A percentile compares a stretch with the other conserved stretches of the same genome.
Conservation (phyloP, 2,888 invertebrate genomes). For the Stictocephala bisonia region DNA sequence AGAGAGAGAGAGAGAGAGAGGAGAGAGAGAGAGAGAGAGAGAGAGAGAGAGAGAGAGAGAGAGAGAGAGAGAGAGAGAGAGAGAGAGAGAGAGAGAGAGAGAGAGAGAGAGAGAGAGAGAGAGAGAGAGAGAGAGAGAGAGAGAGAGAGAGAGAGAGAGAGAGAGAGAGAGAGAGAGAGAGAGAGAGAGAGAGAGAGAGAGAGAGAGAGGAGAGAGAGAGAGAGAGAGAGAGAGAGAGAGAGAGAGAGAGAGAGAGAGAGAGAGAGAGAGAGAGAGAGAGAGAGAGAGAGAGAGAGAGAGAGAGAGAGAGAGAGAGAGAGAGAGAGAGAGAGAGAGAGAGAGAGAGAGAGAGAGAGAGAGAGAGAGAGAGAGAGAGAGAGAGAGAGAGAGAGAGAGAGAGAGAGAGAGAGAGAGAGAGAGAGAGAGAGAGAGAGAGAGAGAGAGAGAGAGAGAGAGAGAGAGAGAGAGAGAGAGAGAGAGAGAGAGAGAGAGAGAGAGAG, state of each 20-base stretch:
- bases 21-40: slow-evolving; percentile 7
- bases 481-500: slow-evolving; percentile 24
- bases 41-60: background rate
- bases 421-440: slow-evolving; percentile 24
- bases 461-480: slow-evolving; percentile 24
- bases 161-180: slow-evolving; percentile 25
- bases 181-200: slow-evolving; percentile 17
- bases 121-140: slow-evolving; percentile 19
- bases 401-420: slow-evolving; percentile 24
- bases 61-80: background rate
- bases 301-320: slow-evolving; percentile 11
- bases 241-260: slow-evolving; percentile 33
- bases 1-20: slow-evolving; percentile 8
- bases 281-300: slow-evolving; percentile 25
- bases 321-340: slow-evolving; percentile 9
- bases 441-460: slow-evolving; percentile 24
- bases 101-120: slow-evolving; percentile 36
- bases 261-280: slow-evolving; percentile 26
- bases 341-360: slow-evolving; percentile 36
- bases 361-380: slow-evolving; percentile 21
- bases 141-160: slow-evolving; percentile 13
- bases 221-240: slow-evolving; percentile 8
- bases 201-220: slow-evolving; percentile 25
- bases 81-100: slow-evolving; percentile 33
- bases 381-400: slow-evolving; percentile 24